Base-by-base conservation (phyloP, 2,888 invertebrate species). In the Achlya flavicornis region DNA sequence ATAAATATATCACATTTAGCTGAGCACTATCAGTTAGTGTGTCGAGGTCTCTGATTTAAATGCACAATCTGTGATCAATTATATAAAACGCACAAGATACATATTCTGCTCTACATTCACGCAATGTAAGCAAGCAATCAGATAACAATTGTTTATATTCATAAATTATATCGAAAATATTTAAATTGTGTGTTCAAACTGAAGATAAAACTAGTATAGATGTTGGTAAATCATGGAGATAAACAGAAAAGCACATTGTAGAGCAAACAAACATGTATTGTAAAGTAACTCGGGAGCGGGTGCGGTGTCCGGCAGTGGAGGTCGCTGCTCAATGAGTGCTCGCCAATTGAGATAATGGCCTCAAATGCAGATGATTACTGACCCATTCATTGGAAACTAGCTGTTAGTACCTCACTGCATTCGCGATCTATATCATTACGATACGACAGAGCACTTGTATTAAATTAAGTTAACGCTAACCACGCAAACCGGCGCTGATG, bases 301-400 rank as follows among this genome's bases (percentile, higher is more conserved):
- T 84, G 93, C 91, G 91, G 91, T 86, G 91, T 90, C 91, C 91
- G 91, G 86, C 81, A 33, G 70, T 77, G 78, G 89, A 91, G 89
- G 90, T 85, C 89, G 87, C 72, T 64, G 75, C 86, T 89, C 91
- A 91, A 87, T 92, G 89, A 89, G 87, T 80, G 80, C 85, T 85
- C 86, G 90, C 88, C 93, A 93, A 93, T 93, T 93, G 92, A 93
- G 89, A 89, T 92, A 93, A 93, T 92, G 85, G 88, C 85, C 84
- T 86, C 90, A 90, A 91, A 92, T 91, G 91, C 90, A 92, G 85
- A 92, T 92, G 89, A 93, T 93, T 92, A 92, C 92, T 89, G 87
- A 85, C 85, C 90, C 86, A 90, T 91, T 90, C 91, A 91, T 88
- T 88, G 90, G 82, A 87, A 90, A 87, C 90, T 87, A 87, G 85